These are phyloP conservation scores for Thaumatotibia leucotreta DNA, from an alignment of 1,140 invertebrate species.

Conservation along the genomic window DNA sequence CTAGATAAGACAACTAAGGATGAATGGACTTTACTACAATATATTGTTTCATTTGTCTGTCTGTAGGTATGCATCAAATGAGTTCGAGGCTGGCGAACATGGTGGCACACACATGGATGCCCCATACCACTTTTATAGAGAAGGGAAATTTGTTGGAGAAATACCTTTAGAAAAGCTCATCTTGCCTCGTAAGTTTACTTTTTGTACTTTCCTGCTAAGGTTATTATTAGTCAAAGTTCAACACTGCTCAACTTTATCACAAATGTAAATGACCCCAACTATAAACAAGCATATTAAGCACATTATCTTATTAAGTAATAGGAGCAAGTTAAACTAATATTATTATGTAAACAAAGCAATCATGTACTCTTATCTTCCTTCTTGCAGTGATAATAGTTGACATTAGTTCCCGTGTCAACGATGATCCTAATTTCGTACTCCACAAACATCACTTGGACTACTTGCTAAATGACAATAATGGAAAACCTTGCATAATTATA, in stretches of 20 bases:
- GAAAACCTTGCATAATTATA: slow-evolving; percentile 48
- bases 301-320: too few species aligned
- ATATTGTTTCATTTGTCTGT: too few species aligned
- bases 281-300: too few species aligned
- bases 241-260: too few species aligned
- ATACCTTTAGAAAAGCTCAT: slow-evolving; percentile 80
- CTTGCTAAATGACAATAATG: slow-evolving; percentile 50
- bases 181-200: slow-evolving; percentile 44
- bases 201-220: too few species aligned
- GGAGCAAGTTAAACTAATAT: too few species aligned
- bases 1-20: too few species aligned
- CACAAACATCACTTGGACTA: slow-evolving; percentile 55
- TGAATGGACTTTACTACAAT: too few species aligned
- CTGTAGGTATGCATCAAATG: slow-evolving; percentile 77
- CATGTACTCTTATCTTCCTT: background rate
- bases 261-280: too few species aligned
- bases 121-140: slow-evolving; percentile 79
- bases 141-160: slow-evolving; percentile 76
- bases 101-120: slow-evolving; percentile 83
- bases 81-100: slow-evolving; percentile 79
- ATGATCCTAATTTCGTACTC: slow-evolving; percentile 52
- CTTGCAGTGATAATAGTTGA: slow-evolving; percentile 59
- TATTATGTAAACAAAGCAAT: background rate
- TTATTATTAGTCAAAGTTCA: too few species aligned
- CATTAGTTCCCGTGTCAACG: slow-evolving; percentile 46